These are phyloP conservation scores for Torymus texanus DNA, from an alignment of 2,888 invertebrate genomes.

Conservation along the genomic window DNA sequence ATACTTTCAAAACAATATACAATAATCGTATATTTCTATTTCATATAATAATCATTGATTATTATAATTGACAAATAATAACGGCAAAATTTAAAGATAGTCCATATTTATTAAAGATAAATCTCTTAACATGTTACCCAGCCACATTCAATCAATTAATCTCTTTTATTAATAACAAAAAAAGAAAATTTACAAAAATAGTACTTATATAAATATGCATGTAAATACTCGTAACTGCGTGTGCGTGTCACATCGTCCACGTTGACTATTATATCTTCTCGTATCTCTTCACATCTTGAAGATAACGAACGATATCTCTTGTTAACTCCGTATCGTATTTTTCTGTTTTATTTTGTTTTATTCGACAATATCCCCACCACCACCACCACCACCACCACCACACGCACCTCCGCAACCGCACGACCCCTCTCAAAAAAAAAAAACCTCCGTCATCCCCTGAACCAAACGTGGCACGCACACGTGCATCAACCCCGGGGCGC, in stretches of 20 bases:
- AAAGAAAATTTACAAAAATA: too few species aligned
- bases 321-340: slow-evolving; percentile 18
- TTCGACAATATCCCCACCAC: slow-evolving; percentile 9
- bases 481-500: neutral
- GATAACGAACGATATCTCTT: neutral
- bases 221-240: slow-evolving; percentile 24
- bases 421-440: slow-evolving; percentile 7
- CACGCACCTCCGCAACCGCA: slow-evolving; percentile 27
- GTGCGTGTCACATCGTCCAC: slow-evolving; percentile 35
- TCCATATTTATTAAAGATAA: too few species aligned
- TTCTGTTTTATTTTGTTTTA: slow-evolving; percentile 42
- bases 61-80: too few species aligned
- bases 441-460: slow-evolving; percentile 1
- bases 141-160: too few species aligned
- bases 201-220: neutral
- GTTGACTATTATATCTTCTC: neutral
- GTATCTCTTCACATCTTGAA: too few species aligned
- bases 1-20: too few species aligned
- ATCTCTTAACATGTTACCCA: too few species aligned
- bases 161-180: too few species aligned
- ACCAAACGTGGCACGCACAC: slow-evolving; percentile 28
- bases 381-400: slow-evolving; percentile 29
- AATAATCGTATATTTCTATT: too few species aligned
- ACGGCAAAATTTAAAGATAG: too few species aligned
- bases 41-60: too few species aligned